These are phyloP conservation scores for Carabus problematicus DNA, from an alignment of 2,888 invertebrate species.

Conservation along the genomic window DNA sequence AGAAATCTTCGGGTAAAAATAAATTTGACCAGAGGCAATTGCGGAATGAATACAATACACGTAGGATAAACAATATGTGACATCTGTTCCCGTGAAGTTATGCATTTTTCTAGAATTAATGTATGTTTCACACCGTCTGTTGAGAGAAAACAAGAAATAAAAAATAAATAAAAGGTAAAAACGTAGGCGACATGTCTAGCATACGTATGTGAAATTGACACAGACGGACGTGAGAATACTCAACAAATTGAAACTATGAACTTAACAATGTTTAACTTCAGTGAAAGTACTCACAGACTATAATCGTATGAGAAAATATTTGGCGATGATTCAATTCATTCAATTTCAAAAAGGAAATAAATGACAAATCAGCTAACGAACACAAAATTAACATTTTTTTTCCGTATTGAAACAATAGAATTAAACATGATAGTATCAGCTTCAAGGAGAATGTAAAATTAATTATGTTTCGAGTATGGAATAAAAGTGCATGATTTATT, in stretches of 20 bases:
- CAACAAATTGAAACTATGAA: not conserved
- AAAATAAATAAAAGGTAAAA: no score
- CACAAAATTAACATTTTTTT: not conserved
- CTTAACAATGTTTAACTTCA: not conserved
- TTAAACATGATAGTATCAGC: not conserved
- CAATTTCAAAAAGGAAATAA: not conserved
- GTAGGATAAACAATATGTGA: no score
- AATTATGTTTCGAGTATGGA: conserved; percentile 2
- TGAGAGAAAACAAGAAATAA: no score
- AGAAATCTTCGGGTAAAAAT: no score
- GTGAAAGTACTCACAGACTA: not conserved
- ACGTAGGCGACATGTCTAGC: no score
- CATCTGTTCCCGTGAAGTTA: no score
- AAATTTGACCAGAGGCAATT: no score
- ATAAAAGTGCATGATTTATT: not conserved
- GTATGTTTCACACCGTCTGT: no score
- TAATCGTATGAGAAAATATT: not conserved
- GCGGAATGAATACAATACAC: no score
- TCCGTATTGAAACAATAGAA: not conserved
- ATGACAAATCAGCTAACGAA: no score
- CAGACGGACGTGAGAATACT: not conserved
- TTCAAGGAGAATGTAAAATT: not conserved
- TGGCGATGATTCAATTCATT: not conserved
- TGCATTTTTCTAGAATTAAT: no score
- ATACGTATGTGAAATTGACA: no score